Evolutionary conservation across 2,113 vertebrate species (phyloP), one percentile per base, ranked within the genome.

Genomic region (Leptodactylus fuscus): DNA sequence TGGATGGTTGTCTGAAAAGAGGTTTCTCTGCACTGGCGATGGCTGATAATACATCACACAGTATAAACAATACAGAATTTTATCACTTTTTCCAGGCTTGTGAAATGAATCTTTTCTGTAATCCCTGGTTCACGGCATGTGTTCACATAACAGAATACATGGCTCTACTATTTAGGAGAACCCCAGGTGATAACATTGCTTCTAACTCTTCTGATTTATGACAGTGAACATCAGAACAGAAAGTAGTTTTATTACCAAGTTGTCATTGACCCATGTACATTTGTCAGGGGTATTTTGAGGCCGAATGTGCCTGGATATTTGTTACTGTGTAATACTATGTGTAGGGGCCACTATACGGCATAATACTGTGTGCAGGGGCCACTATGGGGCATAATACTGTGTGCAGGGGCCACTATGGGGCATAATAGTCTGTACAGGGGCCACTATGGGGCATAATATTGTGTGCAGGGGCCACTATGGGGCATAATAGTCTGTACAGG

Each of bases 181-280:
- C 34, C 69, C 20, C 38, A 5, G 70, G 20, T 44, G 22, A 73
- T 46, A 44, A 13, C 16, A 73, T 73, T 22, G 38, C 27, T 24
- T 44, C 44, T 69, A 38, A 8, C 32, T 36, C 34, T 46, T n/a
- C 36, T 41, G 27, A 8, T 71, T 70, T 38, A 38, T 70, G 34
- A 70, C 32, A 71, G 20, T 24, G 34, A 3, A 71, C 36, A 71
- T 38, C 36, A 71, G 8, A 71, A 44, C n/a, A 3, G 69, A n/a
- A 71, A 22, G 36, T 36, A 71, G 69, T 44, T 71, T 71, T 71
- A 71, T 38, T 44, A 41, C 10, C 10, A 2, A 44, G 36, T 73
- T 73, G 36, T 73, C 69, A 71, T 41, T 71, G 36, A 71, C 69
- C 69, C 34, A 38, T 41, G 18, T n/a, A 41, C 36, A 41, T 71